Evolutionary conservation across 2,113 vertebrate species (phyloP).

Genomic region (Mohoua ochrocephala): DNA sequence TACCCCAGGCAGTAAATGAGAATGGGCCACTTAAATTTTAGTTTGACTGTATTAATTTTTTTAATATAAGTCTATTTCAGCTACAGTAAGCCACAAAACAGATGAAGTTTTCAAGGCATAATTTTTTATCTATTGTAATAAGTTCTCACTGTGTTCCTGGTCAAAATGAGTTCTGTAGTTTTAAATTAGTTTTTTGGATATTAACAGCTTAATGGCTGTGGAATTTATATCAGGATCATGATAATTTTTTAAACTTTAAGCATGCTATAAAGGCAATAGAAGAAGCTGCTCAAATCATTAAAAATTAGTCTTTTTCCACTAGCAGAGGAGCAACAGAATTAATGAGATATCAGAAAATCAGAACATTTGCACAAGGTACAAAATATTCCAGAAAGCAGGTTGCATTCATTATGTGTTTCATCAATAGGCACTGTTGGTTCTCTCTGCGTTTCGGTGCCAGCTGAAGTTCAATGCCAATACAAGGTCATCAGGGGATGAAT

Average conservation of each 20-base stretch:
- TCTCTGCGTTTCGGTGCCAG: neutral
- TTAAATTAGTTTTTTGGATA: slow-evolving; percentile 11
- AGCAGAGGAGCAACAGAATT: neutral
- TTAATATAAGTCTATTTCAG: slow-evolving; percentile 13
- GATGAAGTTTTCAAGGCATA: neutral
- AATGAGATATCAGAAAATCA: neutral
- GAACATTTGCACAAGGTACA: neutral
- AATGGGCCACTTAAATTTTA: neutral
- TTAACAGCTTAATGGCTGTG: neutral
- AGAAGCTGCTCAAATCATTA: neutral
- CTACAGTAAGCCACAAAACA: neutral
- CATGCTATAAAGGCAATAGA: neutral
- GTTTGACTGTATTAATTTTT: neutral
- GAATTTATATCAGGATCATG: neutral
- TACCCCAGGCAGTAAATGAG: neutral
- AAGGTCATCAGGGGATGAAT: slow-evolving; percentile 11
- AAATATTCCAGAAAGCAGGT: slow-evolving; percentile 12
- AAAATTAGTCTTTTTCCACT: neutral
- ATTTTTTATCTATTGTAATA: slow-evolving; percentile 1
- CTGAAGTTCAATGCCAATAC: slow-evolving; percentile 39
- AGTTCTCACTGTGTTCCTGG: neutral
- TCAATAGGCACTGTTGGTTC: slow-evolving; percentile 19
- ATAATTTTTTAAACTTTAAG: neutral
- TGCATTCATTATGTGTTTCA: slow-evolving; percentile 15
- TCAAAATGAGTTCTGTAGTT: slow-evolving; percentile 4